phyloP scores from a whole-genome alignment of 2,113 vertebrate species.

The Phycodurus eques region DNA sequence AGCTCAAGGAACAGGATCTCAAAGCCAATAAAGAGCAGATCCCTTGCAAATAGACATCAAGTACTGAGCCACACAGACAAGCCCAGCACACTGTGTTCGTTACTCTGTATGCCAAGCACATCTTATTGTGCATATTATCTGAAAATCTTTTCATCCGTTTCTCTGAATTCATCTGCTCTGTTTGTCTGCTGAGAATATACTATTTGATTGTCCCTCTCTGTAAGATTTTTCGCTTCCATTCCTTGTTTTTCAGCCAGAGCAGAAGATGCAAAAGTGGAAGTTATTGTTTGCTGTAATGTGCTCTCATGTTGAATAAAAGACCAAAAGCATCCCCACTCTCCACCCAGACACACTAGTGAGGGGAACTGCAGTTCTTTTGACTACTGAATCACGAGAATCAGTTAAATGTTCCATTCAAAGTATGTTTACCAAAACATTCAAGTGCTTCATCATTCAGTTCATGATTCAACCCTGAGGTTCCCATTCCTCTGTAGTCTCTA shows the following conservation, averaged over 20 bases:
- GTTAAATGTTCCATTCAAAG: neutral
- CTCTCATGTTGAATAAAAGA: conserved; percentile 22
- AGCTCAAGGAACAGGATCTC: conserved; percentile 34
- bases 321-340: neutral
- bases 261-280: conserved; percentile 9
- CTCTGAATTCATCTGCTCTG: neutral
- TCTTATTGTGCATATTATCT: neutral
- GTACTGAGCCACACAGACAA: conserved; percentile 5
- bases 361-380: neutral
- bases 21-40: conserved; percentile 27
- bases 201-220: neutral
- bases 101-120: neutral
- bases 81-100: neutral
- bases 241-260: conserved; percentile 17
- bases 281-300: conserved; percentile 2
- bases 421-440: neutral
- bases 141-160: neutral
- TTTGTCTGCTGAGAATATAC: neutral
- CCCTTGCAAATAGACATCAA: conserved; percentile 18
- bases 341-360: too few relatives aligned
- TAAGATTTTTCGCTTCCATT: conserved; percentile 8
- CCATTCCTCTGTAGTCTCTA: neutral
- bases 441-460: neutral
- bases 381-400: neutral
- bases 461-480: neutral